phyloP scores from a whole-genome alignment of 2,113 vertebrate species.

The Lasiurus cinereus region DNA sequence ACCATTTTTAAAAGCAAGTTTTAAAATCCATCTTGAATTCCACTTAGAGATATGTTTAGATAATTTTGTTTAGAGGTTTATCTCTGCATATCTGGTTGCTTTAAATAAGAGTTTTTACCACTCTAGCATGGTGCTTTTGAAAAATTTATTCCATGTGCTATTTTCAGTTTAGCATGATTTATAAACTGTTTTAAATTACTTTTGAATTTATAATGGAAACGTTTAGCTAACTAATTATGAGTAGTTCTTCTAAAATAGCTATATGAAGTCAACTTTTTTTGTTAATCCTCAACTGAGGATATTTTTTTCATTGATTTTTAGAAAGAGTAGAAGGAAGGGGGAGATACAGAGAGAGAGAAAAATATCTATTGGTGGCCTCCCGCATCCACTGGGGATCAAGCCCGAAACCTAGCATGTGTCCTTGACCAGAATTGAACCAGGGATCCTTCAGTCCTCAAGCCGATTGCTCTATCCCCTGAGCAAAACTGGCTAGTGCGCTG shows the following conservation, averaged over 20 bases:
- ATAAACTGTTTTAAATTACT: conserved; percentile 53
- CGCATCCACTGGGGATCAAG: too few relatives aligned
- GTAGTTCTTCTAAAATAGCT: conserved; percentile 53
- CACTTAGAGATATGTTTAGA: conserved; percentile 54
- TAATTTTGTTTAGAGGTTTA: conserved; percentile 57
- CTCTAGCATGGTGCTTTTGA: conserved; percentile 44
- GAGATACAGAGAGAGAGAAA: too few relatives aligned
- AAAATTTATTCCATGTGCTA: conserved; percentile 51
- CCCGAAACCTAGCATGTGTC: too few relatives aligned
- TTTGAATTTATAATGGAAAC: conserved; percentile 61
- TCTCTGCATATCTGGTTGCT: conserved; percentile 54
- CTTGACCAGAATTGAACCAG: too few relatives aligned
- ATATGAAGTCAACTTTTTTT: neutral
- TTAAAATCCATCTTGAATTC: conserved; percentile 68
- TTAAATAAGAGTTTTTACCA: conserved; percentile 28
- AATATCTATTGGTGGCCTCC: too few relatives aligned
- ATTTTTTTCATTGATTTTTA: too few relatives aligned
- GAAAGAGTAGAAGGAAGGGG: too few relatives aligned
- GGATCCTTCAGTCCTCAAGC: too few relatives aligned
- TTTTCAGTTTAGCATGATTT: conserved; percentile 57
- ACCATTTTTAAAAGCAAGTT: conserved; percentile 56
- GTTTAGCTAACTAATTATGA: conserved; percentile 5
- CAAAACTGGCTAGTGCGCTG: neutral
- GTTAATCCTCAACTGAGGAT: too few relatives aligned
- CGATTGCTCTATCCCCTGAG: too few relatives aligned